Percentiles rank a stretch among this genome's conserved stretches.
Evolutionary conservation across 2,113 vertebrate species (phyloP).

Genomic region (Aegypius monachus): DNA sequence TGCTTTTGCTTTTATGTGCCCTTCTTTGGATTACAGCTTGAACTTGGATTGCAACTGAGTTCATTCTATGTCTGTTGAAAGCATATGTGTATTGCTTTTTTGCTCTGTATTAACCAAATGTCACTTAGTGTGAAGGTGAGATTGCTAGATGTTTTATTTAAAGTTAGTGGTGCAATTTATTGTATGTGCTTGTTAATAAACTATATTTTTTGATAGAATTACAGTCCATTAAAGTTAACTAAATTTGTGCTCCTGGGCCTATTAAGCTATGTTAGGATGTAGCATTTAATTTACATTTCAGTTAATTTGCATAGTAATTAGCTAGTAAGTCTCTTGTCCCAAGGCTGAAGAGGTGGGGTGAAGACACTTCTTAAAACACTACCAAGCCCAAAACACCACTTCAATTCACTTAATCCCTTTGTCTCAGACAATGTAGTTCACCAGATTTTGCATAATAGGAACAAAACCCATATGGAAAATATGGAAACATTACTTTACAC

Average conservation of each 20-base stretch:
- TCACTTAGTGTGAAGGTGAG: conserved; percentile 28
- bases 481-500: neutral
- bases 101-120: conserved; percentile 36
- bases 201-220: conserved; percentile 36
- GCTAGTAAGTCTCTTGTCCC: neutral
- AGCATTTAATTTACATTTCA: neutral
- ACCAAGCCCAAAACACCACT: neutral
- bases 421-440: neutral
- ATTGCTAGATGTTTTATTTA: conserved; percentile 33
- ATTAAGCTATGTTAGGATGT: neutral
- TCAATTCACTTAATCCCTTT: neutral
- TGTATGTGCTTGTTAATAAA: conserved; percentile 48
- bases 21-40: neutral
- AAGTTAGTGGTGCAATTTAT: conserved; percentile 21
- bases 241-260: neutral
- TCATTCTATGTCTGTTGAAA: conserved; percentile 13
- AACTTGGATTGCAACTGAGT: conserved; percentile 6
- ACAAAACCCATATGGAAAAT: neutral
- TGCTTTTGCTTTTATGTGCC: conserved; percentile 26
- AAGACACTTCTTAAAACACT: neutral
- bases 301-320: conserved; percentile 19
- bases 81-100: neutral
- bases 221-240: neutral
- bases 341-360: neutral
- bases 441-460: neutral